Conservation (phyloP, 2,888 invertebrate species). For the Pecten maximus region DNA sequence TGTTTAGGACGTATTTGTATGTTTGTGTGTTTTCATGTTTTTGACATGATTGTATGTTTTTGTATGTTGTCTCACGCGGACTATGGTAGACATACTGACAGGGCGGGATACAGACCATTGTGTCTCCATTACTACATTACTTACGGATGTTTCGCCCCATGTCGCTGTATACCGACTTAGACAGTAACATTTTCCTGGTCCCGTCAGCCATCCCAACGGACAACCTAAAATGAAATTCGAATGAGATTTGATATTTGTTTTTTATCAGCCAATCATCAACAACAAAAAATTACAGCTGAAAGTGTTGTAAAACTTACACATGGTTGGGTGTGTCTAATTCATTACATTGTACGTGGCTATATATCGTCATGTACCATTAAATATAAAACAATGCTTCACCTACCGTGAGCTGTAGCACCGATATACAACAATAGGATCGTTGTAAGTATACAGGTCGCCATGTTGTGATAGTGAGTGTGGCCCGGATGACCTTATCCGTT, state of each 20-base stretch:
- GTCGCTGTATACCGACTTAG: neutral
- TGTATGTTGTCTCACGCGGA: no score
- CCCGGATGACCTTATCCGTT: no score
- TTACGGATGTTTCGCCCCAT: neutral
- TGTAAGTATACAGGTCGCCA: no score
- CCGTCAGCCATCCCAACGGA: neutral
- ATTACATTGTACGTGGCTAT: neutral
- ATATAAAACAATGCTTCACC: neutral
- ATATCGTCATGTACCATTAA: neutral
- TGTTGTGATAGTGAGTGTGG: no score
- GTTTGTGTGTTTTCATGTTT: no score
- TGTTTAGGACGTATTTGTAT: no score
- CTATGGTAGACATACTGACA: no score
- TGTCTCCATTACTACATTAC: no score
- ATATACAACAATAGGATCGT: neutral
- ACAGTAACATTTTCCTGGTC: neutral
- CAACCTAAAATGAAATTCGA: neutral
- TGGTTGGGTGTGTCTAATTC: neutral
- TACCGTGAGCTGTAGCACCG: neutral
- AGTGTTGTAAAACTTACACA: neutral
- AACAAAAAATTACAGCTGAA: neutral
- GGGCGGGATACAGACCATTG: no score
- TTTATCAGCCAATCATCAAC: neutral
- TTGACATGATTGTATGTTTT: no score
- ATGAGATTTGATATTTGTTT: neutral